Base-by-base conservation (phyloP, 2,797 vertebrate species). In the Cryptoblepharus egeriae region DNA sequence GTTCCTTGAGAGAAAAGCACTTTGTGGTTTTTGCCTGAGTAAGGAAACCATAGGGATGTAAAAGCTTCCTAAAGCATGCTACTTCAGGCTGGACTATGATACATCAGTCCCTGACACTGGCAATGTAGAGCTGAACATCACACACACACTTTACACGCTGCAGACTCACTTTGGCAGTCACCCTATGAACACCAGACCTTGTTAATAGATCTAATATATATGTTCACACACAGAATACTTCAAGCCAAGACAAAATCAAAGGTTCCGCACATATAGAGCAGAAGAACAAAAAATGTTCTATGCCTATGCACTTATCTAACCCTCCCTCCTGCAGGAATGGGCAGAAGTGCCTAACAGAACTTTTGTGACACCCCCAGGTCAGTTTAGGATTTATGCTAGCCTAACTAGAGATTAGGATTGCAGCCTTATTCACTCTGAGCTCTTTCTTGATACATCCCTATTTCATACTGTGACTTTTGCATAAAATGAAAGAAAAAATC, bases 31-130 rank as follows among this genome's bases (percentile, higher is more conserved):
- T 42, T 75, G 39, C 12, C 20, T 30, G 20, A 63, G 35, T 85
- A 87, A 86, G 73, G 85, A 77, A 91, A 85, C 68, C 74, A 37
- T 78, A 74, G n/a, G 81, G 88, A 67, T 20, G 61, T 79, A 87
- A 88, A 65, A 86, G 32, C 79, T 18, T 35, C 0, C 60, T 77
- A 92, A 60, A 32, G 85, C 76, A 58, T 30, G 65, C 37, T 35
- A 20, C 81, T 77, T 28, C 28, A 88, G 78, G 32, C 39, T 26
- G 67, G 75, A 30, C 81, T 88, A 73, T 2, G 20, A 1, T 69
- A 73, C 77, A 88, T 49, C 77, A 85, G 0, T 74, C 76, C n/a
- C 35, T 65, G 28, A 71, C 75, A 13, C 1, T 20, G 5, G 32
- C 58, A 77, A n/a, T 55, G 58, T 7, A 26, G 4, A 77, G 45